Evolutionary conservation across 2,888 invertebrate genomes (phyloP).

Genomic region (Pseudoips prasinana): DNA sequence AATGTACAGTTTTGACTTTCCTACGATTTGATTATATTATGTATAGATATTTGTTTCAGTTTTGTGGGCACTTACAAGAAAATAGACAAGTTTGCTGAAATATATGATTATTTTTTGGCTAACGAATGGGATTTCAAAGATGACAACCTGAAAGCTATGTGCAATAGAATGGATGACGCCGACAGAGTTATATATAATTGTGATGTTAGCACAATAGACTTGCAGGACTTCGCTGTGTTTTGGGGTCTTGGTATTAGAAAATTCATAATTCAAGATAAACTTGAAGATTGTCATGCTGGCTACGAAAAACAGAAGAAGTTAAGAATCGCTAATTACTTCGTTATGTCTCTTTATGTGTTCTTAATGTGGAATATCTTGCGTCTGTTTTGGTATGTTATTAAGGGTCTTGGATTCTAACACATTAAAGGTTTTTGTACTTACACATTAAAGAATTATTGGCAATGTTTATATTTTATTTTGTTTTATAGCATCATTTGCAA

Average conservation of each 20-base stretch:
- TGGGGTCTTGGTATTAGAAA: constrained; percentile 13
- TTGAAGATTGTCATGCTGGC: constrained; percentile 1
- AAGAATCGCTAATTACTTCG: not conserved
- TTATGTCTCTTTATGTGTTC: not conserved
- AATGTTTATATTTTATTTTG: no score
- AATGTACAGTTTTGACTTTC: no score
- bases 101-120: constrained; percentile 7
- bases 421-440: no score
- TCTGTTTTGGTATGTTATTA: no score
- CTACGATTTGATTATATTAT: no score
- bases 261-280: constrained; percentile 17
- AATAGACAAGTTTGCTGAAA: constrained; percentile 1
- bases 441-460: no score
- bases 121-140: constrained; percentile 19
- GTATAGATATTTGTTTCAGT: constrained; percentile 9
- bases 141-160: constrained; percentile 6
- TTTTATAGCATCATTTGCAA: no score
- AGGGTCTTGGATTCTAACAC: no score
- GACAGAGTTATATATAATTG: constrained; percentile 20
- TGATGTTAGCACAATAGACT: constrained; percentile 9
- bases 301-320: not conserved
- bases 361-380: no score
- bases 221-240: not conserved
- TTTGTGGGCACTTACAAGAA: constrained; percentile 22
- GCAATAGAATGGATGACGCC: constrained; percentile 3